Percentiles rank a stretch among this genome's conserved stretches.
phyloP scores from a whole-genome alignment of 2,113 vertebrate species.

The Thomomys bottae region DNA sequence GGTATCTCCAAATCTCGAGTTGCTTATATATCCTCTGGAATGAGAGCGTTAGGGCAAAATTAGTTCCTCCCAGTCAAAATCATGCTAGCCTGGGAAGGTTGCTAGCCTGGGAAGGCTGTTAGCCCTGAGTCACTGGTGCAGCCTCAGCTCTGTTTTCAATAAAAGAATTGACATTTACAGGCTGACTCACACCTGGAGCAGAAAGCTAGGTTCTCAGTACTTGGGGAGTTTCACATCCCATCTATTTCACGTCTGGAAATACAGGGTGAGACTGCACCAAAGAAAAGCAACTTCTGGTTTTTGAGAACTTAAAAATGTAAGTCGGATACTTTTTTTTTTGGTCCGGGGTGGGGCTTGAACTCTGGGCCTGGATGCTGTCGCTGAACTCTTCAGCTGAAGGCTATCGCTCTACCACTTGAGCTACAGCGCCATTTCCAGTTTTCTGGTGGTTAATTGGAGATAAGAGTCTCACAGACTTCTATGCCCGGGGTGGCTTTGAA shows the following conservation, averaged over 20 bases:
- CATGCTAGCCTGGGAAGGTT: background rate
- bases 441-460: too few relatives aligned
- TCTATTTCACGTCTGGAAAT: slow-evolving; percentile 17
- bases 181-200: slow-evolving; percentile 71
- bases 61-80: slow-evolving; percentile 35
- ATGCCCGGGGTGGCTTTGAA: too few relatives aligned
- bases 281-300: slow-evolving; percentile 4
- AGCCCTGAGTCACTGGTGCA: slow-evolving; percentile 54
- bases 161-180: slow-evolving; percentile 62
- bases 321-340: background rate
- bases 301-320: slow-evolving; percentile 4
- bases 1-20: background rate
- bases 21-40: background rate
- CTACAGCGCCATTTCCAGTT: too few relatives aligned
- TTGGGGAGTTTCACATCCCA: slow-evolving; percentile 30
- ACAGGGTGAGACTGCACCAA: background rate
- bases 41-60: slow-evolving; percentile 31
- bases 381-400: too few relatives aligned
- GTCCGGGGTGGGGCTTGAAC: too few relatives aligned
- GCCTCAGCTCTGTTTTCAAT: slow-evolving; percentile 44
- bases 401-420: too few relatives aligned
- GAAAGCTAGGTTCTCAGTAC: slow-evolving; percentile 34
- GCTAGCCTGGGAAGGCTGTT: slow-evolving; percentile 26
- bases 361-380: too few relatives aligned
- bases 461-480: too few relatives aligned